Conservation (phyloP, 1,140 invertebrate species). For the Heliconius hermathena region DNA sequence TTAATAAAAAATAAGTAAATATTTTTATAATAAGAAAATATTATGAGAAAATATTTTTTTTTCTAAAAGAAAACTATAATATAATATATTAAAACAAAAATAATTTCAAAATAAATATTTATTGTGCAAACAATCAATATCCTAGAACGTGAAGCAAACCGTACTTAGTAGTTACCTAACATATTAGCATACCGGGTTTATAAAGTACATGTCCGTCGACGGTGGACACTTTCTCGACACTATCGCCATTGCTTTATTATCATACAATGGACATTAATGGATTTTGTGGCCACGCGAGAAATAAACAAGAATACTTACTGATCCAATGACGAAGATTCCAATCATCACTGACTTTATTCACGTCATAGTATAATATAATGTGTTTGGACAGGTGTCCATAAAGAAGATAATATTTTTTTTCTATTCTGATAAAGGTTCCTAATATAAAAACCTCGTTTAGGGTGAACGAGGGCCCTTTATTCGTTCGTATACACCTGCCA, state of each 20-base stretch:
- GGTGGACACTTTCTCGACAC: slow-evolving; percentile 66
- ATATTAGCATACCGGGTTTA: slow-evolving; percentile 60
- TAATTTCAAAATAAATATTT: slow-evolving; percentile 23
- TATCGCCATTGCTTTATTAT: slow-evolving; percentile 50
- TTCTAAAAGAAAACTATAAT: too few relatives aligned
- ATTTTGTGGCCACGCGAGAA: slow-evolving; percentile 28
- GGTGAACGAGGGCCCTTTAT: slow-evolving; percentile 20
- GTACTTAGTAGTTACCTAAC: slow-evolving; percentile 67
- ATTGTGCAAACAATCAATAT: slow-evolving; percentile 41
- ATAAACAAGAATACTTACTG: not conserved
- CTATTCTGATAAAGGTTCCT: slow-evolving; percentile 14
- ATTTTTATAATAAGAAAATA: too few relatives aligned
- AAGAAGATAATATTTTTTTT: not conserved
- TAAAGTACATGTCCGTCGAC: slow-evolving; percentile 58
- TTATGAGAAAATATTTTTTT: too few relatives aligned
- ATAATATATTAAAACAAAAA: not conserved
- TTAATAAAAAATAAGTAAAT: too few relatives aligned
- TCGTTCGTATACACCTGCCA: slow-evolving; percentile 43
- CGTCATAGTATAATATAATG: not conserved
- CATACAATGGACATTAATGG: slow-evolving; percentile 64
- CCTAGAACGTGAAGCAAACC: slow-evolving; percentile 43
- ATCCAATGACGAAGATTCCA: not conserved
- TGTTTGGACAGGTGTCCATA: not conserved
- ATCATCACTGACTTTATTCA: not conserved
- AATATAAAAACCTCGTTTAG: slow-evolving; percentile 23